Conservation (phyloP, 1,140 invertebrate species). For the Plectrocnemia conspersa region DNA sequence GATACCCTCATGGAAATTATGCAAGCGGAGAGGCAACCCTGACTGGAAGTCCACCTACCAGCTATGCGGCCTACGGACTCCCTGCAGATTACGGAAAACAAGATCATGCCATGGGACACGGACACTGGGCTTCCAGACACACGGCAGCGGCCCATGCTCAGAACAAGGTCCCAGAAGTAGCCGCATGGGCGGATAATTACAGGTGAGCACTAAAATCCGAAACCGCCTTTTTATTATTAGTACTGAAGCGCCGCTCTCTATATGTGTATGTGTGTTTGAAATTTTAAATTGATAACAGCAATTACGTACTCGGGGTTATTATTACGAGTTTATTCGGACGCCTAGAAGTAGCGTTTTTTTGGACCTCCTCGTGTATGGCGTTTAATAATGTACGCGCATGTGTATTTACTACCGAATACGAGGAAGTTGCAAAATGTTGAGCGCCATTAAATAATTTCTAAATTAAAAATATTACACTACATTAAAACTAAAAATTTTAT, state of each 20-base stretch:
- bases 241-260: constrained; percentile 15
- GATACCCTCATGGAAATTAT: constrained; percentile 21
- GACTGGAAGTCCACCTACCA: constrained; percentile 38
- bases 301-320: constrained; percentile 20
- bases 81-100: constrained; percentile 47
- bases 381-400: too few relatives aligned
- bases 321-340: constrained; percentile 25
- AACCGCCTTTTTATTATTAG: constrained; percentile 18
- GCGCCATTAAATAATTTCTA: too few relatives aligned
- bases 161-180: constrained; percentile 48
- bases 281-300: constrained; percentile 31
- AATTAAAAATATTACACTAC: too few relatives aligned
- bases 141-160: constrained; percentile 44
- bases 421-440: too few relatives aligned
- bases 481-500: too few relatives aligned
- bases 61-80: constrained; percentile 42
- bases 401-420: too few relatives aligned
- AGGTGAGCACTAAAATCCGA: constrained; percentile 41
- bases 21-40: constrained; percentile 40
- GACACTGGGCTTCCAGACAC: constrained; percentile 41
- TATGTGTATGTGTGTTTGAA: constrained; percentile 24
- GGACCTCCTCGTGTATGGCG: too few relatives aligned
- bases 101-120: constrained; percentile 45
- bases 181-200: constrained; percentile 52
- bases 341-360: too few relatives aligned